Base-by-base conservation (phyloP, 2,888 invertebrate species). In the Aporophyla nigra region DNA sequence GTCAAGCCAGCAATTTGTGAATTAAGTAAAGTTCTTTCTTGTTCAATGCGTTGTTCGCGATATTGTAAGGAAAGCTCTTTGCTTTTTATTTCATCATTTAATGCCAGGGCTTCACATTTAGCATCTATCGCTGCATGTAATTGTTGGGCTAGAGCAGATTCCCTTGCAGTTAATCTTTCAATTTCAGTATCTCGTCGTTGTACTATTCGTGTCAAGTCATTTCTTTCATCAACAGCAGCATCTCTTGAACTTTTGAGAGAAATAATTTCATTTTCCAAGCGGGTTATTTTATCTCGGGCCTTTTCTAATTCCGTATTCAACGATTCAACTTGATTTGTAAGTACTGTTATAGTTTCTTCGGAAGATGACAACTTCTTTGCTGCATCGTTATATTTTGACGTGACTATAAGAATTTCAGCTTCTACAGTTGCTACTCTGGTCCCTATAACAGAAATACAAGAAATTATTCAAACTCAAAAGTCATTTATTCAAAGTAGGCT, bases 11-110 rank as follows among this genome's bases (percentile, higher is more conserved):
- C 97, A 86, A 99, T 98, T 96, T 99, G 98, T 84, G 98, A 98
- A 84, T 97, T 97, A 49, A 99, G 93, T 87, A 99, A 97, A 10
- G 97, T 96, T 88, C 98, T 97, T 93, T 99, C 99, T 92, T 98
- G 98, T 89, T 98, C 98, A 89, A 99, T 97, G 33, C 98, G 97
- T 90, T 98, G 98, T 93, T 99, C 99, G 88, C 98, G 98, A 93
- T 98, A 98, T 90, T 98, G 98, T 40, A 99, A 93, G 19, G 98
- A 97, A 75, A 98, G 96, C 94, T 99, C 98, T 92, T 98, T 98
- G 83, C 98, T 98, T 88, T 98, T 97, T 58, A 98, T 97, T 94
- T 99, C 99, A 93, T 99, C 98, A 78, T 98, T 97, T 85, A 98
- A 97, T 10, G 98, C 97, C 69, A 99, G 93, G 0, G 98, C 98